These are phyloP conservation scores for Heliconius ismenius DNA, from an alignment of 2,888 invertebrate species.

Conservation along the genomic window DNA sequence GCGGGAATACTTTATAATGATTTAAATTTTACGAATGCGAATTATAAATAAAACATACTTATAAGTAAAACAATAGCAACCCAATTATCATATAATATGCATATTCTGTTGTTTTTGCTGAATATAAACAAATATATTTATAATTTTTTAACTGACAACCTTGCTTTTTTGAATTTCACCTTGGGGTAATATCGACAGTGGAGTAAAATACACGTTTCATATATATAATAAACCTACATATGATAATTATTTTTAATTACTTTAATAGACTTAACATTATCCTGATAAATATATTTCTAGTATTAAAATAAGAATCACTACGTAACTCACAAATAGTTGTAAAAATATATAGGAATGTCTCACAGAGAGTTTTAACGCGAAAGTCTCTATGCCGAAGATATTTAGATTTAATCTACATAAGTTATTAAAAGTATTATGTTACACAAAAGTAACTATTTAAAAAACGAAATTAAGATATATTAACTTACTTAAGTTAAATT, in stretches of 20 bases:
- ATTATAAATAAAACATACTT: neutral
- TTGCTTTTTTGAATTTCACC: neutral
- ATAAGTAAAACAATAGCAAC: constrained; percentile 1
- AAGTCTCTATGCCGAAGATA: neutral
- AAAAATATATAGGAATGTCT: neutral
- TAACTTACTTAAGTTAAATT: neutral
- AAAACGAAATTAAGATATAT: too few relatives aligned
- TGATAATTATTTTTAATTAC: neutral
- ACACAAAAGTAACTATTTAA: neutral
- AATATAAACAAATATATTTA: neutral
- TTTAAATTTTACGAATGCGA: neutral
- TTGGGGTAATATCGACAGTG: neutral
- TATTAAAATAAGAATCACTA: neutral
- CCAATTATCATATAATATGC: neutral
- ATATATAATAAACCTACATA: neutral
- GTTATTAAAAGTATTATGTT: neutral
- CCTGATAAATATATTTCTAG: neutral
- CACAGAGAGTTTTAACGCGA: neutral
- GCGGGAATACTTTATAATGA: too few relatives aligned
- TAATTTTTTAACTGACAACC: neutral
- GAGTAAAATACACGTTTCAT: neutral
- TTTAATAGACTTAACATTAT: neutral
- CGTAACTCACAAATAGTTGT: neutral
- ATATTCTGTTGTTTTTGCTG: neutral
- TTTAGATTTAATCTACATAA: neutral